Conservation (phyloP, 2,888 invertebrate genomes). For the Helicoverpa assulta region DNA sequence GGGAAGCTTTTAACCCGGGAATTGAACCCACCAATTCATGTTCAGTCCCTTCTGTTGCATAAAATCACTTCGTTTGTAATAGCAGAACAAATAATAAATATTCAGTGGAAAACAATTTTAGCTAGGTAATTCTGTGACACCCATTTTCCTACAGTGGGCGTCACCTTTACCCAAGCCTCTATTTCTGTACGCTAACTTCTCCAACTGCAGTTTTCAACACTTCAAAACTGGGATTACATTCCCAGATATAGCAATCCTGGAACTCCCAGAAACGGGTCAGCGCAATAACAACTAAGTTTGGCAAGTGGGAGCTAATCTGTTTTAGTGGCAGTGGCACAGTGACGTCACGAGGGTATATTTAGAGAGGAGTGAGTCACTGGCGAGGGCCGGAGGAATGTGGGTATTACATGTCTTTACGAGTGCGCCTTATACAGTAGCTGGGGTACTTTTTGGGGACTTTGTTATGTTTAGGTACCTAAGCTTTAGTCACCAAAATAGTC, state of each 20-base stretch:
- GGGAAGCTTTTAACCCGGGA: too few relatives aligned
- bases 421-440: conserved; percentile 56
- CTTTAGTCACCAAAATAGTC: too few relatives aligned
- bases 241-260: conserved; percentile 11
- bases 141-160: conserved; percentile 1
- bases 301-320: conserved; percentile 63
- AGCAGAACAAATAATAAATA: not conserved
- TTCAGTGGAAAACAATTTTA: conserved; percentile 21
- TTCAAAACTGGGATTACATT: not conserved
- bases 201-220: not conserved
- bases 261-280: conserved; percentile 61
- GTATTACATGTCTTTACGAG: conserved; percentile 57
- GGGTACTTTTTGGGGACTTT: conserved; percentile 3
- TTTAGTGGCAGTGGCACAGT: conserved; percentile 66
- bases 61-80: too few relatives aligned
- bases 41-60: too few relatives aligned
- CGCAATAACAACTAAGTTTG: conserved; percentile 71
- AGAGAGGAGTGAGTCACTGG: conserved; percentile 59
- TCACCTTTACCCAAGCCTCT: not conserved
- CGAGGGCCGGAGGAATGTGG: conserved; percentile 63
- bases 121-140: not conserved
- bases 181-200: conserved; percentile 3
- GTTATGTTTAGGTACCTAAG: too few relatives aligned
- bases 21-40: too few relatives aligned
- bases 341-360: conserved; percentile 67